Percentiles rank a stretch among this genome's conserved stretches.
phyloP scores from a whole-genome alignment of 2,113 vertebrate species.

The Heteronetta atricapilla region DNA sequence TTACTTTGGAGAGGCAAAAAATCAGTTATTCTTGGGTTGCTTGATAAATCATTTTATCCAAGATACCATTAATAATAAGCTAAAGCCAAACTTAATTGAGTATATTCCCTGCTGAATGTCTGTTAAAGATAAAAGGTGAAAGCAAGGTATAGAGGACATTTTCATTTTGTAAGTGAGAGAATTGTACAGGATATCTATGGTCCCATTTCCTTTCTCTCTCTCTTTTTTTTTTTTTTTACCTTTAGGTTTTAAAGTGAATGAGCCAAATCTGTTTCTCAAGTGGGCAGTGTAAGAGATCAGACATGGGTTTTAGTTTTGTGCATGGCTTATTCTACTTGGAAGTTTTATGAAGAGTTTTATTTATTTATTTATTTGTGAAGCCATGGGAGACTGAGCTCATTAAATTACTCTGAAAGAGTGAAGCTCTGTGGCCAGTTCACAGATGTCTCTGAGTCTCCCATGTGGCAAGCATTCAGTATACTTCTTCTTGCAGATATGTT shows the following conservation, averaged over 20 bases:
- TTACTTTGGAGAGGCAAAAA: slow-evolving; percentile 23
- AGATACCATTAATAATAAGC: background rate
- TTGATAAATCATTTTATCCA: slow-evolving; percentile 12
- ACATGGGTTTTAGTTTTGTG: background rate
- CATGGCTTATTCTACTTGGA: background rate
- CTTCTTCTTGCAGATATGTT: background rate
- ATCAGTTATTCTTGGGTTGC: slow-evolving; percentile 10
- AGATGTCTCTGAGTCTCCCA: background rate
- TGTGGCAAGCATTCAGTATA: background rate
- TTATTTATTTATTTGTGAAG: background rate
- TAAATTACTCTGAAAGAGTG: background rate
- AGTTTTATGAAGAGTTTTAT: background rate
- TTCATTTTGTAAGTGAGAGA: slow-evolving; percentile 27
- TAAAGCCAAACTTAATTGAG: slow-evolving; percentile 7
- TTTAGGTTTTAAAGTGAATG: background rate
- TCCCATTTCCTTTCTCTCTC: background rate
- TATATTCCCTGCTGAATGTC: background rate
- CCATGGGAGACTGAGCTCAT: background rate
- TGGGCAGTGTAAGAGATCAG: background rate
- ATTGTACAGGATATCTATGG: background rate
- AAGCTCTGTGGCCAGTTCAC: background rate
- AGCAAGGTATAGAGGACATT: background rate
- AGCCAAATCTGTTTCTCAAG: background rate
- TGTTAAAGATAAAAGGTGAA: slow-evolving; percentile 23
- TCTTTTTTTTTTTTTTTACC: background rate